Conservation (phyloP, 2,888 invertebrate species). For the Chrysolina haemoptera region DNA sequence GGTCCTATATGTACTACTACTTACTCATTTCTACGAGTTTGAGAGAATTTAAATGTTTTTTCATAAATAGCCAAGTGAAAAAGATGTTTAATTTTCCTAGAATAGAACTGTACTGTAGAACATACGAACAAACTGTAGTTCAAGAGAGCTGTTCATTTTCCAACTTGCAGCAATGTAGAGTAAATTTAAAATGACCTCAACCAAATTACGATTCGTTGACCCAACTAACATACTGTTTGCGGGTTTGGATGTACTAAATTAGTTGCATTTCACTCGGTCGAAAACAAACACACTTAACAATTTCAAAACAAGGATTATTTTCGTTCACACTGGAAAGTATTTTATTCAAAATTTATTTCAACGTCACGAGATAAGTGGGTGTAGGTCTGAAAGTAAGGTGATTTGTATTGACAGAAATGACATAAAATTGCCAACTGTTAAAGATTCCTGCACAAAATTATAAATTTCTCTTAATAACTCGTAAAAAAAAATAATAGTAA, state of each 20-base stretch:
- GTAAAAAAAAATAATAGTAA: too few relatives aligned
- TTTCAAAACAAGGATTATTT: slow-evolving; percentile 60
- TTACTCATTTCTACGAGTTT: too few relatives aligned
- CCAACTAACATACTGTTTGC: slow-evolving; percentile 31
- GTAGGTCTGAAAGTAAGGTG: background rate
- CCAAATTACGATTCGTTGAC: slow-evolving; percentile 40
- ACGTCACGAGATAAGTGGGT: background rate
- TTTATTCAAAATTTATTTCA: slow-evolving; percentile 16
- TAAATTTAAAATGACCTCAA: slow-evolving; percentile 58
- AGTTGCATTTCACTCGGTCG: slow-evolving; percentile 28
- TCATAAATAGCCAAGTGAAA: too few relatives aligned
- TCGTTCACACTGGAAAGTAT: slow-evolving; percentile 35
- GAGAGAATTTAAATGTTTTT: too few relatives aligned
- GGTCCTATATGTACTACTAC: too few relatives aligned
- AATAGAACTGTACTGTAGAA: too few relatives aligned
- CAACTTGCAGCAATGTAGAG: slow-evolving; percentile 19
- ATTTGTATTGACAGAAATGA: background rate
- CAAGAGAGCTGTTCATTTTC: background rate
- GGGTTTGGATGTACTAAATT: slow-evolving; percentile 5
- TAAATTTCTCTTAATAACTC: background rate
- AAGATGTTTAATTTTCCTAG: too few relatives aligned
- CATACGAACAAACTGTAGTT: background rate
- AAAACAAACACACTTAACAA: slow-evolving; percentile 57
- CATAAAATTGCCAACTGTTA: slow-evolving; percentile 1
- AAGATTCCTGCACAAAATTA: background rate